Conservation (phyloP, 2,113 vertebrate species). For the Potamarius usumacintae region DNA sequence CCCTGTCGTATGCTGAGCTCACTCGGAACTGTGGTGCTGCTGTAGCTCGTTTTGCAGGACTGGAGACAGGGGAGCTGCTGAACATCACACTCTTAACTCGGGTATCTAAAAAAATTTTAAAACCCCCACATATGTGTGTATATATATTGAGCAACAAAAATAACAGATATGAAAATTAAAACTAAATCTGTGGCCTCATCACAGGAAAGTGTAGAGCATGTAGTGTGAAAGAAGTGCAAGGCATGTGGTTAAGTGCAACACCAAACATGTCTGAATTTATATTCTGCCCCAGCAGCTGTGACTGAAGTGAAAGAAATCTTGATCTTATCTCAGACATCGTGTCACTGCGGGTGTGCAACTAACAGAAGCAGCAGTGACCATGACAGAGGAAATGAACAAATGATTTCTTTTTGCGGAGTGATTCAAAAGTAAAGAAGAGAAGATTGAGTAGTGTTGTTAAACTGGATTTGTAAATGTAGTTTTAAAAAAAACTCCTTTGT, state of each 20-base stretch:
- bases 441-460: background rate
- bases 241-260: constrained; percentile 6
- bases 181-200: constrained; percentile 33
- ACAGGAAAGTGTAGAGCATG: constrained; percentile 17
- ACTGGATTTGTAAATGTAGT: background rate
- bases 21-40: background rate
- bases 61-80: background rate
- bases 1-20: background rate
- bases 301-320: background rate
- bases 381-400: background rate
- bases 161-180: background rate
- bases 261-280: background rate
- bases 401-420: background rate
- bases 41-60: background rate
- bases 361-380: background rate
- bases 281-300: background rate
- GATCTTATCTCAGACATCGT: background rate
- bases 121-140: too few relatives aligned
- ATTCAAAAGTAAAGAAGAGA: background rate
- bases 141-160: background rate
- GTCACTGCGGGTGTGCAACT: background rate
- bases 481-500: background rate
- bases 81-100: background rate
- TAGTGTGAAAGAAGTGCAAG: constrained; percentile 12
- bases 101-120: background rate